Conservation (phyloP, 2,888 invertebrate genomes). For the Apocheima hispidaria region DNA sequence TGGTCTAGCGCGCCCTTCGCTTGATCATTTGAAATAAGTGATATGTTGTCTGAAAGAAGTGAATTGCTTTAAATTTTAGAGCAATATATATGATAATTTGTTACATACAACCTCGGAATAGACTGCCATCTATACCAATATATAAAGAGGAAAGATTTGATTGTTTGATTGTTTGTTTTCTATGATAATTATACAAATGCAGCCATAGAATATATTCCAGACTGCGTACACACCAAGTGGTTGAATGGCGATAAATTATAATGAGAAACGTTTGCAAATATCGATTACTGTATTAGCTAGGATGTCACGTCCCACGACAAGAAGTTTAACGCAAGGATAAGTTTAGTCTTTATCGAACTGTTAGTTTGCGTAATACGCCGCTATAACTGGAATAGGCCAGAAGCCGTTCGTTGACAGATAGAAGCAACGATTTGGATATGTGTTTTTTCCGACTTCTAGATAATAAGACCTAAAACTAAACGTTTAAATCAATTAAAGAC, state of each 20-base stretch:
- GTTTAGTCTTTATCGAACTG: background rate
- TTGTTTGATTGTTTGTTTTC: too few species aligned
- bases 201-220: background rate
- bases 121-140: too few species aligned
- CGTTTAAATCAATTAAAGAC: background rate
- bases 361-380: background rate
- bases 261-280: conserved; percentile 21
- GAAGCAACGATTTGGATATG: background rate
- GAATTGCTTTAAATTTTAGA: background rate
- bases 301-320: conserved; percentile 16
- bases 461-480: background rate
- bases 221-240: background rate
- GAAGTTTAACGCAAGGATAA: conserved; percentile 1
- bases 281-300: conserved; percentile 14
- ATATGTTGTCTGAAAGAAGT: background rate
- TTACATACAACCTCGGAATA: background rate
- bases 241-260: conserved; percentile 19
- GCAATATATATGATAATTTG: background rate
- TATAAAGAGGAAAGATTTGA: too few species aligned
- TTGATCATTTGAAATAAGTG: background rate
- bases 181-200: background rate
- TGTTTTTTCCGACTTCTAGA: background rate
- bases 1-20: conserved; percentile 4
- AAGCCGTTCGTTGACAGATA: background rate
- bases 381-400: too few species aligned